A percentile compares a stretch with the other conserved stretches of the same genome.
Conservation (phyloP, 2,888 invertebrate genomes). For the Eupsilia transversa region DNA sequence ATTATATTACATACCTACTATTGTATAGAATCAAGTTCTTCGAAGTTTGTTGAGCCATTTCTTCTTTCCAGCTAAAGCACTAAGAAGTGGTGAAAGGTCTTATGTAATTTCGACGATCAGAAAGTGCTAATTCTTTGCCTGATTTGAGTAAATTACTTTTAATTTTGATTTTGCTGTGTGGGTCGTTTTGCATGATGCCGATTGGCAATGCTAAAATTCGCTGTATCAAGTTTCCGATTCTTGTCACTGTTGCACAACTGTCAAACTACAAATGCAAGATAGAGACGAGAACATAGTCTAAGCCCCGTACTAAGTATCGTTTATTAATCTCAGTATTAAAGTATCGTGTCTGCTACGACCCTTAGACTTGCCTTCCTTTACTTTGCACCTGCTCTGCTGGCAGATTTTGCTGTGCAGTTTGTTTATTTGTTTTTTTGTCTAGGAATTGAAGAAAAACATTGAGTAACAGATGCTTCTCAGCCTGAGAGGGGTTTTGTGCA, state of each 20-base stretch:
- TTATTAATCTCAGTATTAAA: neutral
- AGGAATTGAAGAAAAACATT: slow-evolving; percentile 53
- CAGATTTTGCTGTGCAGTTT: slow-evolving; percentile 39
- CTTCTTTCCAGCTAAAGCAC: no score
- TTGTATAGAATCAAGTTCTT: no score
- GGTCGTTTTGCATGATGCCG: neutral
- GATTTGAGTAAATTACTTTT: no score
- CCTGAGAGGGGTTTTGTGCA: slow-evolving; percentile 19
- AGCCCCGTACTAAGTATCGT: neutral
- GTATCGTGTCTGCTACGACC: neutral
- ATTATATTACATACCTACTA: no score
- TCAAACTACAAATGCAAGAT: neutral
- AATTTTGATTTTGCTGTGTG: neutral
- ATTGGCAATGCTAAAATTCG: neutral
- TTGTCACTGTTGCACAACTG: neutral
- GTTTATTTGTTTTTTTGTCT: slow-evolving; percentile 27
- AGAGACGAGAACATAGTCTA: neutral
- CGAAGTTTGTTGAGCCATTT: no score
- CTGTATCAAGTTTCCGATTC: neutral
- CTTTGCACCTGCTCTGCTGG: slow-evolving; percentile 38
- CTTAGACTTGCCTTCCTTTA: slow-evolving; percentile 24
- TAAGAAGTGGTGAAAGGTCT: no score
- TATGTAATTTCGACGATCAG: no score
- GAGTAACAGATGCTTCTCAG: slow-evolving; percentile 47
- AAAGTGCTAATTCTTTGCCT: no score